Base-by-base conservation (phyloP, 2,797 vertebrate genomes). In the Tapirus indicus region DNA sequence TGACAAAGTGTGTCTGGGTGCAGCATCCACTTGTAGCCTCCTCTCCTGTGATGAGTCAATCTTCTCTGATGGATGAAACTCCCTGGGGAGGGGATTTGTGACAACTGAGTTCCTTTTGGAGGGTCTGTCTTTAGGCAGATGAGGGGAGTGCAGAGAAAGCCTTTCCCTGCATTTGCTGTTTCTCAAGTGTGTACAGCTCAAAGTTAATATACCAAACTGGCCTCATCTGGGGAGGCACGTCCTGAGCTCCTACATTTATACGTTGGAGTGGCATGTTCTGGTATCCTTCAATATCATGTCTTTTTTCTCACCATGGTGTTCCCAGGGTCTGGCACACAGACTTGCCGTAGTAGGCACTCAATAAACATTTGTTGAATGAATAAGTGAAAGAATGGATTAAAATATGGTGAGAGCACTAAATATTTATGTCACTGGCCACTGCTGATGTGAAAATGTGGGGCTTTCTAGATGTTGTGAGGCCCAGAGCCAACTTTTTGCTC, bases 161-260 rank as follows among this genome's bases (percentile, higher is more conserved):
- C 32, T 58, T 41, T 60, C 16, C 64, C 38, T 13, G 66, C 52
- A 9, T 49, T 21, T 47, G 54, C 25, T 32, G 5, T 38, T 38
- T 27, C 23, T 29, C 90, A 32, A 62, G n/a, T 7, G n/a, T 18
- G n/a, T 74, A 47, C 56, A 32, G n/a, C 68, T 38, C 56, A 29
- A 52, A 27, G 27, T 35, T 47, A 66, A 12, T 35, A 38, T 52
- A 72, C 83, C 32, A 64, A 38, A 68, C 49, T 52, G 49, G 49
- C 14, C 12, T 2, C 3, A 1, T 7, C 17, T 54, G 25, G 56
- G 25, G 16, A 27, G 11, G 35, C 78, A 35, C 3, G 9, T 41
- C 21, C 54, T 29, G 35, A 58, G 0, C 52, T 3, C 78, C 35
- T 6, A 11, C 1, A 0, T 23, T 1, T 20, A 1, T 10, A 0